Evolutionary conservation across 2,888 invertebrate species (phyloP), one percentile per base, ranked within the genome.

Genomic region (Lycophotia porphyrea): DNA sequence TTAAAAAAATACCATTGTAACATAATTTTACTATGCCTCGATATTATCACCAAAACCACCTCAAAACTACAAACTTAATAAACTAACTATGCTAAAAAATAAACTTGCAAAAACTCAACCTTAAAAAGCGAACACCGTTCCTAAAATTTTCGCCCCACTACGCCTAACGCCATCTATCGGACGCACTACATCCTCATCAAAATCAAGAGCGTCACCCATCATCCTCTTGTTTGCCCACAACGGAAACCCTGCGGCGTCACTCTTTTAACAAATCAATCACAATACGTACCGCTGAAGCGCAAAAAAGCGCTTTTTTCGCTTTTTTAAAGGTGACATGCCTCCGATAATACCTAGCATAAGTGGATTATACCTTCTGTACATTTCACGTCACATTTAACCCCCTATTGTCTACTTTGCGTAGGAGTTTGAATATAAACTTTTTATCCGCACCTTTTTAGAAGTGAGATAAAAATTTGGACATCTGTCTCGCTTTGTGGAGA

Each of bases 301-400:
- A 82, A 85, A 82, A 84, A 82, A 58, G 15, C 34, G n/a, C 39
- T n/a, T 39, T 63, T 39, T 63, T 63, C 39, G 42, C 94, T 94
- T 93, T 93, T 94, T 93, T 94, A 93, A 91, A 93, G 87, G 89
- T 93, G 93, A 95, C 95, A 95, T 94, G 93, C 95, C 94, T 92
- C 4, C 60, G n/a, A 44, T 84, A 81, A 84, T 84, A 44, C 69
- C 71, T 71, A 91, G 94, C 89, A 92, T 96, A 96, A 96, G 96
- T 96, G 95, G 96, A 96, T 96, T 96, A 96, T 91, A 87, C 91
- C 91, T 93, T 93, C 88, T 85, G 88, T 91, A 92, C 90, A 94
- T 96, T 96, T 95, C 93, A 96, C 95, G 94, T 94, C 94, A 92
- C 94, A 96, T 96, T 96, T 93, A 94, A 93, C 92, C 93, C 84